These are phyloP conservation scores for Troilus luridus DNA, from an alignment of 2,888 invertebrate genomes.

Conservation along the genomic window DNA sequence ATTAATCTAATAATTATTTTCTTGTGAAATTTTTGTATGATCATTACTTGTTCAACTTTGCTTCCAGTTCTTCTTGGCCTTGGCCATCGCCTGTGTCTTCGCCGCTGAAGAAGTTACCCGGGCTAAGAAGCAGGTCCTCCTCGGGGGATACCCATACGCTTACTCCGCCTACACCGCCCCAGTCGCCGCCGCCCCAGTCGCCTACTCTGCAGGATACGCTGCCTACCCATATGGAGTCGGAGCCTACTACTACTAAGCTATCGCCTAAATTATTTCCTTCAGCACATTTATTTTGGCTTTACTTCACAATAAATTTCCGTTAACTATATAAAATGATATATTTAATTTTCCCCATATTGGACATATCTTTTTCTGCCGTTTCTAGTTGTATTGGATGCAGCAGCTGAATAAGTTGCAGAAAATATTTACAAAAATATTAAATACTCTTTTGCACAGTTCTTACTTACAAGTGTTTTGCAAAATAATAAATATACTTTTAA, in stretches of 20 bases:
- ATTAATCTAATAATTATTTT: not conserved
- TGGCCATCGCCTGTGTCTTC: slow-evolving; percentile 63
- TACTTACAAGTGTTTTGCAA: too few species aligned
- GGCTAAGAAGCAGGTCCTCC: slow-evolving; percentile 62
- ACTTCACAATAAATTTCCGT: slow-evolving; percentile 41
- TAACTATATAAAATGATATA: not conserved
- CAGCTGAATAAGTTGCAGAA: too few species aligned
- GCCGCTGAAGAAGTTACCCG: slow-evolving; percentile 60
- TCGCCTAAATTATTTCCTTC: not conserved
- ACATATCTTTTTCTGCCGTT: too few species aligned
- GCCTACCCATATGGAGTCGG: slow-evolving; percentile 46
- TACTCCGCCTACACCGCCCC: slow-evolving; percentile 61
- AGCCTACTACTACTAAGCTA: slow-evolving; percentile 2
- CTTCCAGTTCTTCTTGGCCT: slow-evolving; percentile 61
- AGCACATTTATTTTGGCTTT: not conserved
- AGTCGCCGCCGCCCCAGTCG: slow-evolving; percentile 5
- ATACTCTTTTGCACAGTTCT: too few species aligned
- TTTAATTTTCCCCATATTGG: not conserved
- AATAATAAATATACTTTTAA: too few species aligned
- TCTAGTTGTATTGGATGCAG: too few species aligned
- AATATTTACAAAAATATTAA: too few species aligned
- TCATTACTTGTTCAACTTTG: not conserved
- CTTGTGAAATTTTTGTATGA: too few species aligned
- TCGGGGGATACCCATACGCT: slow-evolving; percentile 62
- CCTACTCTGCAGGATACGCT: slow-evolving; percentile 63